A percentile compares a stretch with the other conserved stretches of the same genome.
Conservation (phyloP, 53 echinoderm and acorn worm species). For the Paelopatides confundens region DNA sequence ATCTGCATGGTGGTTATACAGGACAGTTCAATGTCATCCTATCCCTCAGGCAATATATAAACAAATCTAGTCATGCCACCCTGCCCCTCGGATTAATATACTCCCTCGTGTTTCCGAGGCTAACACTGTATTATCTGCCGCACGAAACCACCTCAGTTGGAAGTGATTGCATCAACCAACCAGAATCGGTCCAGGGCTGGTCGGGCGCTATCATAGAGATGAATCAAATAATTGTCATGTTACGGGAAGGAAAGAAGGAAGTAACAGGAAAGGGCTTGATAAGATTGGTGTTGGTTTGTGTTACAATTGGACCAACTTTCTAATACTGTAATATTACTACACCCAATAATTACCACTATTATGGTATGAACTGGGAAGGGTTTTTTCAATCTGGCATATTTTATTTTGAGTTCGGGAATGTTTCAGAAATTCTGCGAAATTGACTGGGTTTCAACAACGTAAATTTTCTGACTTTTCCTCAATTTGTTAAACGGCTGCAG, state of each 20-base stretch:
- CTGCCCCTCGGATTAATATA: conserved; percentile 7
- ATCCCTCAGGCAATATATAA: neutral
- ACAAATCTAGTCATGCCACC: neutral
- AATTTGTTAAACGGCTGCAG: too few species aligned
- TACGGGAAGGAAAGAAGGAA: conserved; percentile 17
- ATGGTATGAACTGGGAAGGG: too few species aligned
- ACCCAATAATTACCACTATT: too few species aligned
- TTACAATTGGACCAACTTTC: too few species aligned
- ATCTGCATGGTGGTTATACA: neutral
- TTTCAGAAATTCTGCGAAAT: too few species aligned
- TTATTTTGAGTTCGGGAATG: too few species aligned
- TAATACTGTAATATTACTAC: too few species aligned
- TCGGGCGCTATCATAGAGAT: neutral
- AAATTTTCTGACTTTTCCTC: too few species aligned
- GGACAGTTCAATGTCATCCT: conserved; percentile 9
- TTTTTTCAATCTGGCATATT: too few species aligned
- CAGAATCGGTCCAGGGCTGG: conserved; percentile 1
- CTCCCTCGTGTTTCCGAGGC: neutral
- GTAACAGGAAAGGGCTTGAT: neutral
- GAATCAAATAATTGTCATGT: neutral
- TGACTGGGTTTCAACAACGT: too few species aligned
- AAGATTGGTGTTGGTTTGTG: too few species aligned
- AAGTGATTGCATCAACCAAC: neutral
- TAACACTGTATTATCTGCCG: neutral
- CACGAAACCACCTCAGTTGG: conserved; percentile 1